Conservation (phyloP, 2,797 vertebrate species). For the Enteromius fasciolatus region DNA sequence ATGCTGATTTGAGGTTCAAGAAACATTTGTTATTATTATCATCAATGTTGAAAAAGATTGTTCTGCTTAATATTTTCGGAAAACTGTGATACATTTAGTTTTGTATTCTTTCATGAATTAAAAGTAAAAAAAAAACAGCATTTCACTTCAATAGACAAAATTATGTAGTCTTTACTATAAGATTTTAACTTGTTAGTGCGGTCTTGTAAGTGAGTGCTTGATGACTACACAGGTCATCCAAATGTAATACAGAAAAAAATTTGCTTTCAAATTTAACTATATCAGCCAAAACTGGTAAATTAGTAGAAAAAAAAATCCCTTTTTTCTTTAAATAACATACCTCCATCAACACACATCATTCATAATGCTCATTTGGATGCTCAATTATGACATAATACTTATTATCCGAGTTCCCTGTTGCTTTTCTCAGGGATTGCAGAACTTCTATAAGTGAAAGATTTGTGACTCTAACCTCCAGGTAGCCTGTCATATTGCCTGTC, state of each 20-base stretch:
- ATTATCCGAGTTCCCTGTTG: constrained; percentile 26
- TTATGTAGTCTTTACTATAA: too few relatives aligned
- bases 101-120: neutral
- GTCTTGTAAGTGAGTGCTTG: neutral
- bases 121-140: neutral
- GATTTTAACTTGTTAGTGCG: neutral
- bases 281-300: neutral
- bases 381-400: neutral
- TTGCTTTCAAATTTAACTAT: neutral
- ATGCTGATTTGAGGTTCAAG: neutral
- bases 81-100: neutral
- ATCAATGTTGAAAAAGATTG: neutral
- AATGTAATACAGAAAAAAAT: neutral
- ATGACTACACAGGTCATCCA: neutral
- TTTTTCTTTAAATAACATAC: neutral
- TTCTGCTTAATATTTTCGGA: neutral
- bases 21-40: neutral
- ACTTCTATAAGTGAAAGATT: constrained; percentile 35
- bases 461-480: constrained; percentile 42
- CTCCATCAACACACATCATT: neutral
- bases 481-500: constrained; percentile 32
- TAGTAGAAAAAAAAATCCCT: neutral
- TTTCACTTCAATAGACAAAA: neutral
- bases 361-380: constrained; percentile 6
- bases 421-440: neutral